These are phyloP conservation scores for Pristionchus exspectatus DNA, from an alignment of 2,888 invertebrate species.

Conservation along the genomic window DNA sequence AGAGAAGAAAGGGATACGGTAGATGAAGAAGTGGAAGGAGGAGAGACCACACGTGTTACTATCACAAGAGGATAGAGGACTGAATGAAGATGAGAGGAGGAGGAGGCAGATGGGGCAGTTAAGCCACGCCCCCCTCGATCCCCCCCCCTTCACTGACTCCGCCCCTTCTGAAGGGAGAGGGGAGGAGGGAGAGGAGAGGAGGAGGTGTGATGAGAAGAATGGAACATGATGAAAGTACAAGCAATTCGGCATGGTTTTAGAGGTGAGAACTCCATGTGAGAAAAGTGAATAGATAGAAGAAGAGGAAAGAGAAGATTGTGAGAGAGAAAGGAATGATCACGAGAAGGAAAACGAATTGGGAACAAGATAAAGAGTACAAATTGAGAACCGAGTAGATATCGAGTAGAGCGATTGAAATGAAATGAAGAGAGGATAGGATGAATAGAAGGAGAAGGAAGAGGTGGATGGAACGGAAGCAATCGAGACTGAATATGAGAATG, in stretches of 20 bases:
- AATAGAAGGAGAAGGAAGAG: neutral
- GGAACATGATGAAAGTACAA: constrained; percentile 32
- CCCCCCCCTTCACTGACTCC: neutral
- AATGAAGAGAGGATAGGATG: neutral
- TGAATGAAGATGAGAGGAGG: constrained; percentile 32
- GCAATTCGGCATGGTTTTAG: neutral
- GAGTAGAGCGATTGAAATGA: constrained; percentile 11
- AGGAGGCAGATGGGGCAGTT: neutral
- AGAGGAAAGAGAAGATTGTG: neutral
- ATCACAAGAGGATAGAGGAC: constrained; percentile 39
- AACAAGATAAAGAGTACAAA: neutral
- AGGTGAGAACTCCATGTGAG: neutral
- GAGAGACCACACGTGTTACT: constrained; percentile 1
- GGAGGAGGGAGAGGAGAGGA: neutral
- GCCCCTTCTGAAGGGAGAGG: neutral
- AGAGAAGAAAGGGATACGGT: constrained; percentile 1
- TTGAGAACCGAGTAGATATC: constrained; percentile 6
- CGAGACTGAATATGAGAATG: neutral
- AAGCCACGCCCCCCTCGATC: constrained; percentile 16
- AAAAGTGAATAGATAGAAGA: neutral
- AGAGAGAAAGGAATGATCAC: constrained; percentile 3
- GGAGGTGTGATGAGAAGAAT: neutral
- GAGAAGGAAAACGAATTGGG: constrained; percentile 29
- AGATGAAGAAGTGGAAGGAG: neutral
- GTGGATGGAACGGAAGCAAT: neutral